A percentile compares a stretch with the other conserved stretches of the same genome.
phyloP scores from a whole-genome alignment of 2,888 invertebrate genomes.

The Metalampra italica region DNA sequence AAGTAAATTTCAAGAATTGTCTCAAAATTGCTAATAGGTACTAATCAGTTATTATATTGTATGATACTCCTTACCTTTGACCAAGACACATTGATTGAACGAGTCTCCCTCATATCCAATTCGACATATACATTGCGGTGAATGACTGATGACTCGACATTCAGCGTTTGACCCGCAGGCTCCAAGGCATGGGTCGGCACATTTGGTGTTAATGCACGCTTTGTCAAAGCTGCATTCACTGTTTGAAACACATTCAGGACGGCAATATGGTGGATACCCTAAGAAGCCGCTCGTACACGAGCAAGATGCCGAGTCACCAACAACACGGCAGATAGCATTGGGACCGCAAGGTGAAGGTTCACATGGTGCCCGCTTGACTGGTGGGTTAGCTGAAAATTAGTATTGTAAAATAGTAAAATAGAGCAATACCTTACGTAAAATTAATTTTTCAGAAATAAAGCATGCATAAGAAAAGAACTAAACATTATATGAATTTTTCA shows the following conservation, averaged over 20 bases:
- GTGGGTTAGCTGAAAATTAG: conserved; percentile 38
- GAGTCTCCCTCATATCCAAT: conserved; percentile 86
- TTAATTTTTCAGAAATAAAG: no score
- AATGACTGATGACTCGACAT: conserved; percentile 90
- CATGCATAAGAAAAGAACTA: not conserved
- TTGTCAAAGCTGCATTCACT: conserved; percentile 87
- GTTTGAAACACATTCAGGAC: conserved; percentile 90
- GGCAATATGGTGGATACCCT: conserved; percentile 86
- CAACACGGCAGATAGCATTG: conserved; percentile 83
- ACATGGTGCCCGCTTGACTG: conserved; percentile 72
- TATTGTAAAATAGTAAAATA: conserved; percentile 3
- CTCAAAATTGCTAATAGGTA: not conserved
- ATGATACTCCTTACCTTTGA: conserved; percentile 40
- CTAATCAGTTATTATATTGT: not conserved
- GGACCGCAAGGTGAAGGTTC: conserved; percentile 88
- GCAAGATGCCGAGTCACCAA: conserved; percentile 80
- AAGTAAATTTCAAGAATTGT: conserved; percentile 1
- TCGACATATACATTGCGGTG: conserved; percentile 90
- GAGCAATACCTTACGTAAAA: not conserved
- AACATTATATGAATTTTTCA: not conserved
- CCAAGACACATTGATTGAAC: conserved; percentile 81
- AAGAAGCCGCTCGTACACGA: conserved; percentile 84
- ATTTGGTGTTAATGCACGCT: conserved; percentile 88
- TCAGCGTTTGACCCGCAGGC: conserved; percentile 87
- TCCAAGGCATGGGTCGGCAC: conserved; percentile 88